phyloP scores from a whole-genome alignment of 1,140 invertebrate species.

The Leucophenga varia region DNA sequence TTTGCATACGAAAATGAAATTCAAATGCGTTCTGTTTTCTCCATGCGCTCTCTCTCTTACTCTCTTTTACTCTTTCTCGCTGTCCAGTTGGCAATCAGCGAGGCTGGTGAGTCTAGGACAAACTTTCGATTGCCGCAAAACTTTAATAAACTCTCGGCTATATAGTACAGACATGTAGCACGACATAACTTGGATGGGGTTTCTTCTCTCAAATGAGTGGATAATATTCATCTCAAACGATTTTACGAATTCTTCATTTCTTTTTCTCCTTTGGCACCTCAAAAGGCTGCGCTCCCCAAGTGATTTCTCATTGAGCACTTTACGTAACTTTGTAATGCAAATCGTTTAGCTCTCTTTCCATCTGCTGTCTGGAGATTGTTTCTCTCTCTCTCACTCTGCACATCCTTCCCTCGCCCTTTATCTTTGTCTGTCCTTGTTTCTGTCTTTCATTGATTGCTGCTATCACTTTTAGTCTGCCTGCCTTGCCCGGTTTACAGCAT shows the following conservation, averaged over 20 bases:
- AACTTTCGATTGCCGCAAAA: constrained; percentile 24
- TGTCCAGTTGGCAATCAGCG: constrained; percentile 20
- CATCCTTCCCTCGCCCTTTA: not conserved
- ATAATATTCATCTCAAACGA: constrained; percentile 23
- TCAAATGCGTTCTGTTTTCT: too few species aligned
- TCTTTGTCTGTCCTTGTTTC: constrained; percentile 7
- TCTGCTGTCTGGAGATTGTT: too few species aligned
- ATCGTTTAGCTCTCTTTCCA: constrained; percentile 19
- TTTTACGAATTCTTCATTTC: constrained; percentile 14
- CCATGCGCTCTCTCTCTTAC: too few species aligned
- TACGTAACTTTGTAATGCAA: constrained; percentile 43
- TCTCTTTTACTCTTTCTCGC: too few species aligned
- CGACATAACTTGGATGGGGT: too few species aligned
- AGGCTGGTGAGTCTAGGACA: constrained; percentile 3
- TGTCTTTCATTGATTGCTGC: constrained; percentile 23
- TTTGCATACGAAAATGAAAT: constrained; percentile 51
- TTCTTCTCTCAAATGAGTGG: constrained; percentile 8
- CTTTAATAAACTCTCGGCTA: too few species aligned
- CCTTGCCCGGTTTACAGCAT: constrained; percentile 16
- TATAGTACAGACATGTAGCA: too few species aligned
- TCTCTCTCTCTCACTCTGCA: constrained; percentile 7
- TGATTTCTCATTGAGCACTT: constrained; percentile 39
- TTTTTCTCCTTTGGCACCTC: constrained; percentile 12
- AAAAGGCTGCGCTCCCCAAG: constrained; percentile 31
- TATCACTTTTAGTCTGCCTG: constrained; percentile 17